Percentiles rank a stretch among this genome's conserved stretches.
phyloP scores from a whole-genome alignment of 2,113 vertebrate genomes.

The Carettochelys insculpta region DNA sequence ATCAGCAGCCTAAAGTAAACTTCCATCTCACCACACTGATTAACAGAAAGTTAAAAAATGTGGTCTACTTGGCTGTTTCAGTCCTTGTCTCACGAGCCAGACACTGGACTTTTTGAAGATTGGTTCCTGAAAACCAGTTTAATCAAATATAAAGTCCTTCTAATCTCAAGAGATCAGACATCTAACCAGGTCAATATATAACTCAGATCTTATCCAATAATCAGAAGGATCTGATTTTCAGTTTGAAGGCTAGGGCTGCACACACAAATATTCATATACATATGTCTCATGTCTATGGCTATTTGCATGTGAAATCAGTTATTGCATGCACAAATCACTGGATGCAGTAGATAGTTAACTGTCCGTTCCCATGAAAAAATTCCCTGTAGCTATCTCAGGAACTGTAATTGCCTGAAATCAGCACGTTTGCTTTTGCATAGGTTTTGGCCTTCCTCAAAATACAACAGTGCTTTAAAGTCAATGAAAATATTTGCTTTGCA shows the following conservation, averaged over 20 bases:
- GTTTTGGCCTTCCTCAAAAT: neutral
- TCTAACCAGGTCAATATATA: too few relatives aligned
- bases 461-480: neutral
- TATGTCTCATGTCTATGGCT: neutral
- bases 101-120: too few relatives aligned
- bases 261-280: neutral
- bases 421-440: neutral
- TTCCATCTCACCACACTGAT: neutral
- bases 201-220: too few relatives aligned
- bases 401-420: neutral
- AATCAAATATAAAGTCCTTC: too few relatives aligned
- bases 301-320: neutral
- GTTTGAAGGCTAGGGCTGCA: neutral
- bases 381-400: neutral
- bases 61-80: neutral
- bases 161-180: too few relatives aligned
- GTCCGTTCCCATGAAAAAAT: neutral
- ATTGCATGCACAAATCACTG: neutral
- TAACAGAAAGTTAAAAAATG: too few relatives aligned
- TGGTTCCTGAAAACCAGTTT: too few relatives aligned
- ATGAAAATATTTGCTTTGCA: neutral
- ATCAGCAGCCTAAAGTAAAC: neutral
- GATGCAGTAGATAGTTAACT: neutral
- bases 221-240: neutral
- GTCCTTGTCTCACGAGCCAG: too few relatives aligned